Percentiles rank a stretch among this genome's conserved stretches.
Evolutionary conservation across 2,888 invertebrate species (phyloP).

Genomic region (Anthrax anthrax): DNA sequence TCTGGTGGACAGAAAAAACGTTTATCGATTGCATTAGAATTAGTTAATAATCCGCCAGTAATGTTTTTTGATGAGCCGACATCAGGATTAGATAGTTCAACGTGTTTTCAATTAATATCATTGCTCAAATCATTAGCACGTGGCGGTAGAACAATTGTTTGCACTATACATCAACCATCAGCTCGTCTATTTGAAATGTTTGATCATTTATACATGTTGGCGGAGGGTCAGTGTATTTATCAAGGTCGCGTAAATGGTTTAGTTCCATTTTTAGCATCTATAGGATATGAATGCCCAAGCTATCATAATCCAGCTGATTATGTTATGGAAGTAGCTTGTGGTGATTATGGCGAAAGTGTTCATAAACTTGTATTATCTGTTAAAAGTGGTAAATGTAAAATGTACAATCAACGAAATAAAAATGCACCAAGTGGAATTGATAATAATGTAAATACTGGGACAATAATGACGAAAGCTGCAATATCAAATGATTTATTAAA

Average conservation of each 20-base stretch:
- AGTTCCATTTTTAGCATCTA: constrained; percentile 73
- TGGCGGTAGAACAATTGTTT: constrained; percentile 81
- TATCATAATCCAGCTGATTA: constrained; percentile 97
- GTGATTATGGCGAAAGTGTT: constrained; percentile 85
- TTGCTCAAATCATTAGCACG: constrained; percentile 76
- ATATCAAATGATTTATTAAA: constrained; percentile 46
- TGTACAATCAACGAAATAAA: constrained; percentile 33
- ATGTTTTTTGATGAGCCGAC: constrained; percentile 97
- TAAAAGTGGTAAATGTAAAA: constrained; percentile 61
- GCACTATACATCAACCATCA: constrained; percentile 93
- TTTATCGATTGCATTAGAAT: constrained; percentile 78
- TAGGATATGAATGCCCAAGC: constrained; percentile 80
- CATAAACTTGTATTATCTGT: constrained; percentile 73
- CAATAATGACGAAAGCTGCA: constrained; percentile 26
- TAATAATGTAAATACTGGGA: constrained; percentile 24
- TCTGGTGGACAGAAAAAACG: constrained; percentile 88
- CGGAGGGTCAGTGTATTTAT: constrained; percentile 89
- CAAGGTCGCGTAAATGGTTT: constrained; percentile 69
- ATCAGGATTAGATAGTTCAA: constrained; percentile 85
- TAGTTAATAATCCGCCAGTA: constrained; percentile 91
- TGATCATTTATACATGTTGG: constrained; percentile 79
- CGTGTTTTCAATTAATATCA: constrained; percentile 84
- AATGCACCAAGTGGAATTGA: constrained; percentile 9
- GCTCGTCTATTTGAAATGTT: constrained; percentile 93
- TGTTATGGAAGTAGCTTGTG: constrained; percentile 91